A percentile compares a stretch with the other conserved stretches of the same genome.
Conservation (phyloP, 2,113 vertebrate species). For the Mungos mungo region DNA sequence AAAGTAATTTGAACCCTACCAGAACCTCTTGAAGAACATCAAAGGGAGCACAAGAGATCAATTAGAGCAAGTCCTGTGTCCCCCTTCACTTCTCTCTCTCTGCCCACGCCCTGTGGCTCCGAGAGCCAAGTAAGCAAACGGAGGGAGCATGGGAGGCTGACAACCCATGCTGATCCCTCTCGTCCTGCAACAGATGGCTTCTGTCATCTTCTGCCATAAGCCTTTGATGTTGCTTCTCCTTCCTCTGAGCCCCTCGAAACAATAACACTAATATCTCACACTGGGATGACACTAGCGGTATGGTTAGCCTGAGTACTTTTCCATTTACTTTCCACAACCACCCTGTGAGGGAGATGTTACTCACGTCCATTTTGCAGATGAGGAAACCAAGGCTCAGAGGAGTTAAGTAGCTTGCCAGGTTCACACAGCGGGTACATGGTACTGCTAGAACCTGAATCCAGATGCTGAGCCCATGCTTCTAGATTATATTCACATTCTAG, state of each 20-base stretch:
- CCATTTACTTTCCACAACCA: background rate
- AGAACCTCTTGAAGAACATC: background rate
- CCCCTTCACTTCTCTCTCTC: background rate
- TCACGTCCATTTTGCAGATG: background rate
- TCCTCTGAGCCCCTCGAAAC: background rate
- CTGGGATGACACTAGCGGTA: background rate
- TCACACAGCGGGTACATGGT: background rate
- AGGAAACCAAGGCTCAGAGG: background rate
- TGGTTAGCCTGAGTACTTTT: background rate
- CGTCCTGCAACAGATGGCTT: background rate
- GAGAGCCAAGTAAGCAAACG: background rate
- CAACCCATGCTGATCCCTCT: background rate
- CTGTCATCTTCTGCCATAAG: background rate
- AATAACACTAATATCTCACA: too few relatives aligned
- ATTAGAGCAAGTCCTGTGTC: background rate
- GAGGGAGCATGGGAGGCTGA: background rate
- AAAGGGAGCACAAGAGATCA: background rate
- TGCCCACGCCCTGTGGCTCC: background rate
- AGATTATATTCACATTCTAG: background rate
- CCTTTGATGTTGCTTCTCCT: background rate
- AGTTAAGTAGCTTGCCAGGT: background rate
- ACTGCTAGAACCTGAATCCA: background rate
- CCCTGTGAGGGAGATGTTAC: background rate
- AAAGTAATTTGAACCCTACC: background rate
- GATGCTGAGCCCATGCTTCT: background rate